Base-by-base conservation (phyloP, 37 sponge, comb jelly and placozoan species). In the Aplysina aerophoba region DNA sequence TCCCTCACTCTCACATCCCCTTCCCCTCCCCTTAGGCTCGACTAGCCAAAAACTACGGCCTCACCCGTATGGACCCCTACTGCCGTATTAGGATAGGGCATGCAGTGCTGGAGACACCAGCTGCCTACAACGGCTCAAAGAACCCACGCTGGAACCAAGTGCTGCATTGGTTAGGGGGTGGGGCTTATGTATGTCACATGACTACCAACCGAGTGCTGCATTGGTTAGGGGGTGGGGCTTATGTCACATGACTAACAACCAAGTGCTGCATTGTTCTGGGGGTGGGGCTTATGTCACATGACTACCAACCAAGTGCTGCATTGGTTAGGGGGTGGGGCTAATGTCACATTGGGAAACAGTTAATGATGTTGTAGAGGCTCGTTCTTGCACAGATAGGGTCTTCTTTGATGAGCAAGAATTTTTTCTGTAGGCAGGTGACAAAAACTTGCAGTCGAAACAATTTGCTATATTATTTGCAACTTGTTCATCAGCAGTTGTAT, bases 21-120 rank as follows among this genome's bases (percentile, higher is more conserved):
- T 5, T 11, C 3, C 3, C 25, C 30, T 30, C 11, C 66, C 25
- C n/a, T 19, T 83, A 97, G 96, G 96, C 94, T 15, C 87, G 91
- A 54, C 85, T 97, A 84, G 85, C 55, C 53, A 97, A 93, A 91
- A 97, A 94, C 84, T 97, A 97, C 85, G 95, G 95, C 0, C 50
- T 93, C 22, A 93, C 95, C 21, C 84, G 96, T 30, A 99, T 99
- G 99, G 99, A 99, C 68, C 99, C 99, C 0, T 99, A 95, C 89
- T 96, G 97, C 62, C 85, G 97, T 0, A 62, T 99, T 0, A 79
- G 93, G 14, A 84, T 99, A n/a, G 99, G 99, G 8, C 97, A 99
- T 79, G 81, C 88, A 55, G 97, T 97, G 55, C 89, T 87, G 72
- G 97, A 97, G 84, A 97, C 97, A 38, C 94, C 91, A 6, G 88